Evolutionary conservation across 2,113 vertebrate species (phyloP).

Genomic region (Otis tarda): DNA sequence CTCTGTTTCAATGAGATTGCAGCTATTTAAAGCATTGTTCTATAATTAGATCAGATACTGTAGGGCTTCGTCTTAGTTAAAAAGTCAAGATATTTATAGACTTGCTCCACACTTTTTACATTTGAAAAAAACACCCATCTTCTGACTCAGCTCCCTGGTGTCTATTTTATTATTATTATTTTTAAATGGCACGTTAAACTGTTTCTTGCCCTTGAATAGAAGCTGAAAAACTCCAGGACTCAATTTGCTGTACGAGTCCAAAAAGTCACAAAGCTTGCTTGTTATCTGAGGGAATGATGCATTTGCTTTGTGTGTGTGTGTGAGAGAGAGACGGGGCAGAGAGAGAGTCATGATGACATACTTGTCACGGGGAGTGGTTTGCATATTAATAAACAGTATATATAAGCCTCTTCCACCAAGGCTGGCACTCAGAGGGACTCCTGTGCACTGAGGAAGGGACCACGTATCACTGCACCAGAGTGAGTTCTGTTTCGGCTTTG

Average conservation of each 20-base stretch:
- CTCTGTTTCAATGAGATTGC: not conserved
- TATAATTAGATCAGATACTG: not conserved
- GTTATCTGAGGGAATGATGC: not conserved
- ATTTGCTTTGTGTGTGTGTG: not conserved
- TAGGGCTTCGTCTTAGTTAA: not conserved
- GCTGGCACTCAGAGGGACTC: not conserved
- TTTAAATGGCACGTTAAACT: not conserved
- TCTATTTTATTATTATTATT: not conserved
- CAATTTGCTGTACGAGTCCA: not conserved
- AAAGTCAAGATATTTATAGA: not conserved
- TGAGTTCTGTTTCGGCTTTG: not conserved
- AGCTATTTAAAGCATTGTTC: not conserved
- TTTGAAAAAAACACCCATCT: not conserved
- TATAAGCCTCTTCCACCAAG: not conserved
- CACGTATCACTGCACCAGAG: not conserved
- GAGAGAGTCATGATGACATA: not conserved
- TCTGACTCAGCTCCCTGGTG: not conserved
- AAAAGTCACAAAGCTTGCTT: not conserved
- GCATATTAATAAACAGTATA: not conserved
- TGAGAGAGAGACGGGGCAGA: not conserved
- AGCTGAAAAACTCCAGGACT: not conserved
- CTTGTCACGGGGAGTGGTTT: not conserved
- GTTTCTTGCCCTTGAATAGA: not conserved
- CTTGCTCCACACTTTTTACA: not conserved
- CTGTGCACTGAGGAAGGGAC: not conserved